Base-by-base conservation (phyloP, 2,113 vertebrate genomes). In the Urocolius indicus region DNA sequence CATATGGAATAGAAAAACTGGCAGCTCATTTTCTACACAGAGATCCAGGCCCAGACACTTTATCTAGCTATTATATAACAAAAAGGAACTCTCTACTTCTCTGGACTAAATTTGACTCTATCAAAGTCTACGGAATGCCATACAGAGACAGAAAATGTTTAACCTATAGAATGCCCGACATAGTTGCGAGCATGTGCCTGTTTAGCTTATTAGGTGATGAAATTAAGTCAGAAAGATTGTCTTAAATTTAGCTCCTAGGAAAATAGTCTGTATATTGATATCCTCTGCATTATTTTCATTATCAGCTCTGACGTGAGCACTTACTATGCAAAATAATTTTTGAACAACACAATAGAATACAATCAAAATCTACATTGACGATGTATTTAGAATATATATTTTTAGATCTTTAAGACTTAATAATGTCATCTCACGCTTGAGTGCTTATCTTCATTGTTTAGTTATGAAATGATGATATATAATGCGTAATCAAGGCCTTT, bases 381-480 rank as follows among this genome's bases (percentile, higher is more conserved):
- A n/a, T 78, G 21, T 41, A 41, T 41, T 41, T 9, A 41, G 38
- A 41, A 52, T 9, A 3, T 67, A 14, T 62, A 66, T 62, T 71
- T 94, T 86, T 59, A 81, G 34, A 81, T 26, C 21, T 86, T 92
- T 91, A 83, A 94, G 58, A 57, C 32, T 91, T 85, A 92, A 74
- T 77, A 66, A 72, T 69, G 22, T 36, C 29, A 89, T 74, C 43
- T 88, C 51, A 49, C 12, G 2, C 67, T 22, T 90, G 55, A 94
- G 27, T 78, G 66, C 38, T 90, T 88, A 65, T 43, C 69, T 76
- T 83, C 58, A 59, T 75, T 48, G 73, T 71, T 92, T 52, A 95
- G 23, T 59, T 95, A 48, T 82, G 59, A 93, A 87, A 96, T 73
- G 48, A 46, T 89, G 52, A 93, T 78, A 38, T 63, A 23, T 13